These are phyloP conservation scores for Listronotus bonariensis DNA, from an alignment of 1,140 invertebrate genomes.

Conservation along the genomic window DNA sequence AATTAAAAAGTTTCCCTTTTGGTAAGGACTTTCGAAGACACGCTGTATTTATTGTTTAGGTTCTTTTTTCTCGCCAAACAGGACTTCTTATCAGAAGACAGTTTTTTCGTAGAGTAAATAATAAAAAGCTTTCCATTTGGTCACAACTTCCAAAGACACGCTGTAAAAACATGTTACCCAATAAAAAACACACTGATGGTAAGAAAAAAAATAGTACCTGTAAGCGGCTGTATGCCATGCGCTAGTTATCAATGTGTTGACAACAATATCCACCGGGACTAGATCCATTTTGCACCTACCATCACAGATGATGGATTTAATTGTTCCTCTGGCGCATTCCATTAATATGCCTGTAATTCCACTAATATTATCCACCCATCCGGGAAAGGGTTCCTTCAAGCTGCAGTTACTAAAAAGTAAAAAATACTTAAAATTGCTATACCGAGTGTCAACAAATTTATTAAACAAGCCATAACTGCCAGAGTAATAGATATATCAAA, in stretches of 20 bases:
- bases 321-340: slow-evolving; percentile 84
- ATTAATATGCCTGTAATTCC: slow-evolving; percentile 79
- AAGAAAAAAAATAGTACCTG: too few relatives aligned
- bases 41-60: too few relatives aligned
- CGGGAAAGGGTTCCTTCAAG: slow-evolving; percentile 78
- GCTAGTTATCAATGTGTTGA: slow-evolving; percentile 83
- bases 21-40: too few relatives aligned
- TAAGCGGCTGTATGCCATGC: slow-evolving; percentile 74
- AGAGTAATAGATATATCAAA: too few relatives aligned
- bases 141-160: too few relatives aligned
- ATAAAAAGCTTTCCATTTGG: too few relatives aligned
- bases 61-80: too few relatives aligned
- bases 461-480: too few relatives aligned
- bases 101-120: too few relatives aligned
- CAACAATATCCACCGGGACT: slow-evolving; percentile 89
- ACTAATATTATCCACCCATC: slow-evolving; percentile 96
- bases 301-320: slow-evolving; percentile 81
- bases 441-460: too few relatives aligned
- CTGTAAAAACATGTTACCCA: not conserved
- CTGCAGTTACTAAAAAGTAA: slow-evolving; percentile 67
- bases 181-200: slow-evolving; percentile 37
- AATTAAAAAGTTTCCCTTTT: too few relatives aligned
- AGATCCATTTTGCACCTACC: slow-evolving; percentile 77
- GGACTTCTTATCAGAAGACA: too few relatives aligned
- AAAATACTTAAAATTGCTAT: not conserved